These are phyloP conservation scores for Holacanthus passer DNA, from an alignment of 2,113 vertebrate species.

Conservation along the genomic window DNA sequence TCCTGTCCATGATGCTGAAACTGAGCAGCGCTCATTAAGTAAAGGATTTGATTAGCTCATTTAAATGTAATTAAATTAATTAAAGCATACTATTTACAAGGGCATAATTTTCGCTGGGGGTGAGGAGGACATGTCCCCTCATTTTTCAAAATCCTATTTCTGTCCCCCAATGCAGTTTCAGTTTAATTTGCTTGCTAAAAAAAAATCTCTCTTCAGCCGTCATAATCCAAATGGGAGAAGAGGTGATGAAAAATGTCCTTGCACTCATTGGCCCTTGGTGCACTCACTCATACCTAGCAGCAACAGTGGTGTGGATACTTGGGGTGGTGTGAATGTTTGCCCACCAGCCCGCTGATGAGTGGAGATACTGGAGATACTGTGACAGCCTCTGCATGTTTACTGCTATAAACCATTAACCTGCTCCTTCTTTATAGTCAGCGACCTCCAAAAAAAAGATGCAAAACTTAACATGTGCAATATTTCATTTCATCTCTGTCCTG, in stretches of 20 bases:
- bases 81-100: neutral
- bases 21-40: neutral
- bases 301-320: too few relatives aligned
- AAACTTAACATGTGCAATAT: too few relatives aligned
- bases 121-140: neutral
- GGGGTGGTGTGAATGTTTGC: too few relatives aligned
- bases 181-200: neutral
- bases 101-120: neutral
- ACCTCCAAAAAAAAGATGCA: too few relatives aligned
- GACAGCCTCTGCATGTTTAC: too few relatives aligned
- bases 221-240: neutral
- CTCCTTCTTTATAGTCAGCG: too few relatives aligned
- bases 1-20: constrained; percentile 38
- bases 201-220: neutral
- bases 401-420: too few relatives aligned
- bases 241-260: neutral
- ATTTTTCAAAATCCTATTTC: neutral
- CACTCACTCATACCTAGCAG: neutral
- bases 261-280: neutral
- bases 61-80: neutral
- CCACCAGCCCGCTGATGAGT: too few relatives aligned
- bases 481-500: too few relatives aligned
- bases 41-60: neutral
- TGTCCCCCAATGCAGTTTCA: neutral
- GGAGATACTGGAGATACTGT: too few relatives aligned